A percentile compares a stretch with the other conserved stretches of the same genome.
These are phyloP conservation scores for Pteronura brasiliensis DNA, from an alignment of 2,113 vertebrate species.

Conservation along the genomic window DNA sequence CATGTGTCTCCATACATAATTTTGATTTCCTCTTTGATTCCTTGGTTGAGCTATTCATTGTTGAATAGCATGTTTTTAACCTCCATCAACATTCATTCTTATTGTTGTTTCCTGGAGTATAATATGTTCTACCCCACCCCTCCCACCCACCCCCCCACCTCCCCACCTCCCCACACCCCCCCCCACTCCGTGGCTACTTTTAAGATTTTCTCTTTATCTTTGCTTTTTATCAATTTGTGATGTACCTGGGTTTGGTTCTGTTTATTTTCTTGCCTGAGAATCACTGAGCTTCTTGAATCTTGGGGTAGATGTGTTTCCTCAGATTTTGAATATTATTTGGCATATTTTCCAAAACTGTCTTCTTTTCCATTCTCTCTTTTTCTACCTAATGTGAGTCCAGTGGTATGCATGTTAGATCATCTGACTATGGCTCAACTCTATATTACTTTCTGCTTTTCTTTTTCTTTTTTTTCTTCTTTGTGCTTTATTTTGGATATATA, in stretches of 20 bases:
- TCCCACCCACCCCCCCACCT: no score
- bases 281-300: neutral
- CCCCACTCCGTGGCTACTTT: neutral
- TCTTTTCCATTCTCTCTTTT: neutral
- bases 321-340: neutral
- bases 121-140: neutral
- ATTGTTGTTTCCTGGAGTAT: neutral
- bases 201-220: neutral
- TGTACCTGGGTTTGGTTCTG: neutral
- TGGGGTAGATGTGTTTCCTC: neutral
- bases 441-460: neutral
- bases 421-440: neutral
- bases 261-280: neutral
- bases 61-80: neutral
- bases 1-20: neutral
- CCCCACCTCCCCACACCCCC: no score
- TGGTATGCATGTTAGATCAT: neutral
- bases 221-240: neutral
- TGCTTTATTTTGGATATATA: neutral
- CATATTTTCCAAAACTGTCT: neutral
- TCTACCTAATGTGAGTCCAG: neutral
- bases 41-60: neutral
- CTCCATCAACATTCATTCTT: neutral
- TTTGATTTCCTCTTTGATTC: neutral
- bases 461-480: neutral